Conservation (phyloP, 2,113 vertebrate genomes). For the Lepus americanus region DNA sequence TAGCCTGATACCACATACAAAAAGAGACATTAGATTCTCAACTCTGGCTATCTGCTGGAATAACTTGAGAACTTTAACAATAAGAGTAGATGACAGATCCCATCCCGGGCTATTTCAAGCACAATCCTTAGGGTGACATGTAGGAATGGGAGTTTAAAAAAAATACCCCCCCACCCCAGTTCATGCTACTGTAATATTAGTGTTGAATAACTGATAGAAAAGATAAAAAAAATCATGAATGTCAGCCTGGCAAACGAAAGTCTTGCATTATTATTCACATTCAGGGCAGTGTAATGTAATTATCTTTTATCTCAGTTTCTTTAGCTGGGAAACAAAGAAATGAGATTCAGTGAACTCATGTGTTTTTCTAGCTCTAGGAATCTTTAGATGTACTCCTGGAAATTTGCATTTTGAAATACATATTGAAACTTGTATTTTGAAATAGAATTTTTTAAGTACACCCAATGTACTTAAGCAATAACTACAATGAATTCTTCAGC, state of each 20-base stretch:
- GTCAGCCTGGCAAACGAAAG: not conserved
- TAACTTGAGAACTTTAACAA: not conserved
- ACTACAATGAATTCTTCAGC: not conserved
- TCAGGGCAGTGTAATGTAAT: not conserved
- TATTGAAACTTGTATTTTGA: too few relatives aligned
- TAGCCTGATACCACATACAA: not conserved
- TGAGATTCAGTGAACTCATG: not conserved
- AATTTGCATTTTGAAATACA: not conserved
- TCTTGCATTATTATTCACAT: slow-evolving; percentile 18
- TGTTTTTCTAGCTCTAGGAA: not conserved
- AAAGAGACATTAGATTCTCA: not conserved
- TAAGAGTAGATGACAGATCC: not conserved
- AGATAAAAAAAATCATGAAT: slow-evolving; percentile 6
- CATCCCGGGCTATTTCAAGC: not conserved
- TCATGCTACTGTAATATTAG: not conserved
- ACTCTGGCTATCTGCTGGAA: not conserved
- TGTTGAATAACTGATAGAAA: slow-evolving; percentile 26
- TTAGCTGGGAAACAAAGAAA: slow-evolving; percentile 12
- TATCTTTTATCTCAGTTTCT: not conserved
- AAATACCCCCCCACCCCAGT: not conserved
- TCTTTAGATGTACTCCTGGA: not conserved
- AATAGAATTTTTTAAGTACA: not conserved
- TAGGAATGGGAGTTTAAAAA: not conserved
- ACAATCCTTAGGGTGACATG: slow-evolving; percentile 49
- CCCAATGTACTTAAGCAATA: not conserved